phyloP scores from a whole-genome alignment of 2,113 vertebrate species.

The Orycteropus afer region DNA sequence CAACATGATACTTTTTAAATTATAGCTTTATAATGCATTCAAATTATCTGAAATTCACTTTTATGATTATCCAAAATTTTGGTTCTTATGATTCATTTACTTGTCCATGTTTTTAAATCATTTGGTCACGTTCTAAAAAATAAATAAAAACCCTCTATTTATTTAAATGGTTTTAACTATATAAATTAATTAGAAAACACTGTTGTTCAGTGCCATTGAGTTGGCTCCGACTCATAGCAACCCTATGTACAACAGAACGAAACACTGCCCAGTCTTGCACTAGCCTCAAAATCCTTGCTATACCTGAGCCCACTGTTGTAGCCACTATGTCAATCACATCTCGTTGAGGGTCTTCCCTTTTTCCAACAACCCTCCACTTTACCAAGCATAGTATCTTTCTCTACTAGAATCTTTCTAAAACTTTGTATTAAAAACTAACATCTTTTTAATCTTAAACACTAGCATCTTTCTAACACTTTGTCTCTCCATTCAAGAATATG shows the following conservation, averaged over 20 bases:
- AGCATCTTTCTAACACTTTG: neutral
- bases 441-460: too few species aligned
- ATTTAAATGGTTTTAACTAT: neutral
- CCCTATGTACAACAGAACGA: too few species aligned
- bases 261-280: too few species aligned
- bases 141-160: neutral
- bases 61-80: neutral
- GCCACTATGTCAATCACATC: too few species aligned
- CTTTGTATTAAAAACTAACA: too few species aligned
- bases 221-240: too few species aligned
- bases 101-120: neutral
- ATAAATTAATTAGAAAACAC: neutral
- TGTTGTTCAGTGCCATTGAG: too few species aligned
- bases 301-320: too few species aligned
- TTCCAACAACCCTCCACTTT: too few species aligned
- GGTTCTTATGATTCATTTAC: neutral
- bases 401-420: neutral
- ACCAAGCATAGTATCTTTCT: too few species aligned
- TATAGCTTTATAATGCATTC: neutral
- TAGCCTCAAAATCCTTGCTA: too few species aligned
- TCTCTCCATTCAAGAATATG: neutral
- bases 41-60: neutral
- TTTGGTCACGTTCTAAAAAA: neutral
- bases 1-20: neutral
- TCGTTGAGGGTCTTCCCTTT: too few species aligned